Base-by-base conservation (phyloP, 2,888 invertebrate species). In the Platycheirus albimanus region DNA sequence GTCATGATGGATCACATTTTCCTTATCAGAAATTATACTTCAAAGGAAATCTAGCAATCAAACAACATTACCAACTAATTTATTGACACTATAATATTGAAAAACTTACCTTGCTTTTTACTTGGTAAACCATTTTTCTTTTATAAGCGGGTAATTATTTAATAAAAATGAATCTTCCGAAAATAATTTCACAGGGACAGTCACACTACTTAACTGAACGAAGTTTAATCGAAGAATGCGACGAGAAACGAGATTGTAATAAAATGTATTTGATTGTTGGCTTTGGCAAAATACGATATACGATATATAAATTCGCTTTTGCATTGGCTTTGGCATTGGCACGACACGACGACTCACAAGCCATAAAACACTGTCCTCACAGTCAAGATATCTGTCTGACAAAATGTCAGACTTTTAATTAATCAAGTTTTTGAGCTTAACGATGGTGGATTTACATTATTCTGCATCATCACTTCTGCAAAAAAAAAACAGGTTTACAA, bases 81-180 rank as follows among this genome's bases (percentile, higher is more conserved):
- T 20, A 56, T n/a, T n/a, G 15, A 3, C 69, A 38, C 10, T 13
- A 7, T 24, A 24, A 45, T 0, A n/a, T 45, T 54, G n/a, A 49
- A 15, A 33, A 77, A 86, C 89, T 88, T 86, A 89, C 89, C 87
- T 86, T 85, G 86, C 85, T 87, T 85, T 88, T 89, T 17, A 89
- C 88, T 69, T 86, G 71, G 86, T 90, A 88, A 86, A 89, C 90
- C 89, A 89, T 89, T 87, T 88, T n/a, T 24, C 3, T 24, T 4
- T 24, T 70, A 70, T 72, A 76, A 70, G 69, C 64, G 64, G 58
- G 47, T 56, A 24, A 49, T 69, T 38, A 67, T 41, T 69, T 61
- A 54, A 47, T 41, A 64, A 63, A 63, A 63, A 76, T 28, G 20
- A 49, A 58, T 58, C 51, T 20, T 5, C 30, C 52, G 28, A 30